Evolutionary conservation across 2,797 vertebrate species (phyloP).

Genomic region (Dendrocincla tyrannina): DNA sequence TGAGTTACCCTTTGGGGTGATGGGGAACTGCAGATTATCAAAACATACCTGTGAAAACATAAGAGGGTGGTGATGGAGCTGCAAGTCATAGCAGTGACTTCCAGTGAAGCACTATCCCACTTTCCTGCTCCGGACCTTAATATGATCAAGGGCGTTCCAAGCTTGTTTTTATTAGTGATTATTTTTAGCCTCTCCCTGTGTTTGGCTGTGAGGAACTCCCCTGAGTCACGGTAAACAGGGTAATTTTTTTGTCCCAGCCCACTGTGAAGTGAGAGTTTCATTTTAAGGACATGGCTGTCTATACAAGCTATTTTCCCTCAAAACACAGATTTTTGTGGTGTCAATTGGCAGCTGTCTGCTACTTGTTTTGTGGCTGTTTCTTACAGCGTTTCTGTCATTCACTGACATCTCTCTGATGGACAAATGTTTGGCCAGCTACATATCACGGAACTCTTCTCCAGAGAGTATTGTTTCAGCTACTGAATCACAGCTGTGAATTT

Average conservation of each 20-base stretch:
- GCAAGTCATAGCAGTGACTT: fast-evolving
- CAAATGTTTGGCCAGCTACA: neutral
- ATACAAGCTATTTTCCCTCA: neutral
- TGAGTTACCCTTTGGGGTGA: fast-evolving
- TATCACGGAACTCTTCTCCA: neutral
- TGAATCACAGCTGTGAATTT: too few relatives aligned
- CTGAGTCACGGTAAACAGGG: neutral
- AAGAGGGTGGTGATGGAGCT: neutral
- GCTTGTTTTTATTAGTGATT: neutral
- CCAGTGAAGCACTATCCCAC: fast-evolving
- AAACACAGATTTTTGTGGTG: neutral
- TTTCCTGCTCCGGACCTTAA: neutral
- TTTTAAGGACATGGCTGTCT: fast-evolving
- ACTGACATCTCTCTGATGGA: too few relatives aligned
- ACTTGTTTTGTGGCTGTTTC: neutral
- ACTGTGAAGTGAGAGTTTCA: neutral
- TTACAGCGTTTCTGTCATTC: neutral
- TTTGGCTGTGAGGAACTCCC: neutral
- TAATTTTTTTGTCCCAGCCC: neutral
- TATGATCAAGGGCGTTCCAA: fast-evolving
- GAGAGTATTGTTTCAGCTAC: neutral
- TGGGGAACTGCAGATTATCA: fast-evolving
- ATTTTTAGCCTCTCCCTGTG: neutral
- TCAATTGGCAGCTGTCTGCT: neutral
- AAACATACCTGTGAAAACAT: neutral